Evolutionary conservation across 2,888 invertebrate genomes (phyloP).

Genomic region (Sesia apiformis): DNA sequence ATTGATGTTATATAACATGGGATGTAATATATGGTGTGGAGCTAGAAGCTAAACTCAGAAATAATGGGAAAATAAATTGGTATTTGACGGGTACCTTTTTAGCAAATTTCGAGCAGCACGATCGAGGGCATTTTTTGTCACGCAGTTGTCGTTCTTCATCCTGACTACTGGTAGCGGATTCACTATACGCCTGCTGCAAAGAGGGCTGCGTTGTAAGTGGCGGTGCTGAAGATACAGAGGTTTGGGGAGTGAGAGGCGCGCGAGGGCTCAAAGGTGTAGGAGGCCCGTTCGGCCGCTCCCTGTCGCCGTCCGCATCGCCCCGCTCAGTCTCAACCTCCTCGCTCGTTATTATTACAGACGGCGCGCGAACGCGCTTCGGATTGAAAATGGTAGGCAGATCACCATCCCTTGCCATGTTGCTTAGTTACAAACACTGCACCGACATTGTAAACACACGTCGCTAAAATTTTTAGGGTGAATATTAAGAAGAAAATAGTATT

Average conservation of each 20-base stretch:
- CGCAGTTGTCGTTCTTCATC: conserved; percentile 72
- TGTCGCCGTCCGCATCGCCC: conserved; percentile 31
- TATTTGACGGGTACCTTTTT: conserved; percentile 76
- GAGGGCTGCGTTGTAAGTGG: conserved; percentile 63
- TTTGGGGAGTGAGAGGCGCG: conserved; percentile 61
- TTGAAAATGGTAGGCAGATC: conserved; percentile 89
- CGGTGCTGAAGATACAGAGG: conserved; percentile 65
- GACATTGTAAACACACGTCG: conserved; percentile 16
- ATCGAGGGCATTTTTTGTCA: conserved; percentile 78
- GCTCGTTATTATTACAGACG: conserved; percentile 81
- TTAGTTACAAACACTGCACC: conserved; percentile 13
- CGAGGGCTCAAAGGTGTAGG: conserved; percentile 60
- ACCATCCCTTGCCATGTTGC: conserved; percentile 79
- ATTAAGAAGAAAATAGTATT: background rate
- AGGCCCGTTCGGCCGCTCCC: conserved; percentile 63
- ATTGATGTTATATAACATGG: too few relatives aligned
- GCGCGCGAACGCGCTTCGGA: conserved; percentile 80
- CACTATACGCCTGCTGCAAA: conserved; percentile 62
- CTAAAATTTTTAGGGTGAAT: background rate
- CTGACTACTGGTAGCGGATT: conserved; percentile 76
- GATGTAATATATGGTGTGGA: too few relatives aligned
- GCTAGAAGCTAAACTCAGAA: too few relatives aligned
- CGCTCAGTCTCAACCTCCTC: conserved; percentile 67
- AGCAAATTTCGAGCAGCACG: conserved; percentile 87
- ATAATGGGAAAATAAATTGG: too few relatives aligned